Evolutionary conservation across 2,888 invertebrate species (phyloP).

Genomic region (Bombylius major): DNA sequence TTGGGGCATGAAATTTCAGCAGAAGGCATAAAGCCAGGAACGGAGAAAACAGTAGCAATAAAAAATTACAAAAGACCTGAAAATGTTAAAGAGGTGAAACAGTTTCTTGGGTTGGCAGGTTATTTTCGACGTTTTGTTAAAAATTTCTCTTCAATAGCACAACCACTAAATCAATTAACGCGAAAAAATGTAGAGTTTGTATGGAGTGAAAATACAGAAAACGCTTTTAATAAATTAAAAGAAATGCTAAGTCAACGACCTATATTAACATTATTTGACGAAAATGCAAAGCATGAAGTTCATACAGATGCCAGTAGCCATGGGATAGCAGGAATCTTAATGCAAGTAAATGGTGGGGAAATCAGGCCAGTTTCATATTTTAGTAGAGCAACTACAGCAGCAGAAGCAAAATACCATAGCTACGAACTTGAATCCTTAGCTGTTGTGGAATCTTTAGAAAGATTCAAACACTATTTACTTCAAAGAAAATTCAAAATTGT

Average conservation of each 20-base stretch:
- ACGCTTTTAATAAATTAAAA: neutral
- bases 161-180: neutral
- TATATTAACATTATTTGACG: neutral
- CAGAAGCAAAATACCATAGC: no score
- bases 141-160: neutral
- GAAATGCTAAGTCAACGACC: neutral
- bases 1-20: neutral
- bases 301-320: neutral
- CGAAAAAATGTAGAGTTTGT: neutral
- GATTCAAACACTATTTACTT: no score
- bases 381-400: no score
- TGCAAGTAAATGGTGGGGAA: slow-evolving; percentile 12
- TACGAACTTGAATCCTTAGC: no score
- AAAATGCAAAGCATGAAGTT: neutral
- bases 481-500: no score
- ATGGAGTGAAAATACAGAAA: neutral
- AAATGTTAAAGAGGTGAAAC: neutral
- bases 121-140: neutral
- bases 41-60: neutral
- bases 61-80: neutral
- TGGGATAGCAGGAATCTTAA: neutral
- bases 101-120: neutral
- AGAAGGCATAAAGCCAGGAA: neutral
- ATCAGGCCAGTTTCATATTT: no score
- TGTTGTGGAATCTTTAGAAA: no score